A percentile compares a stretch with the other conserved stretches of the same genome.
These are phyloP conservation scores for Fissipunctia ypsillon DNA, from an alignment of 2,888 invertebrate species.

Conservation along the genomic window DNA sequence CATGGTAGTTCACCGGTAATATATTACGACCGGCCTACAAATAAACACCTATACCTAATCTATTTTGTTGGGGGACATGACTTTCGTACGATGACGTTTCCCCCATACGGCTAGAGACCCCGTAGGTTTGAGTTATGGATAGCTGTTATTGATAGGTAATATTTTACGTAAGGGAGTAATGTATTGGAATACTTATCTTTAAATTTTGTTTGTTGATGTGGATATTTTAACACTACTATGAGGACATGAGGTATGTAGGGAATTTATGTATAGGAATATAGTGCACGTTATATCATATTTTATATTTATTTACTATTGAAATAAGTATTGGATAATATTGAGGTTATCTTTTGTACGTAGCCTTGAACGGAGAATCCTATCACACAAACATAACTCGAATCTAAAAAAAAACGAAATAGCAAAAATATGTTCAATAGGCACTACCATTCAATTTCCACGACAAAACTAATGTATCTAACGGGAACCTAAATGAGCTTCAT, in stretches of 20 bases:
- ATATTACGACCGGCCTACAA: conserved; percentile 60
- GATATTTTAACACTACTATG: conserved; percentile 23
- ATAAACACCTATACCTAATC: conserved; percentile 66
- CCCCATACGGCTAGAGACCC: conserved; percentile 47
- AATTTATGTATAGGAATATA: neutral
- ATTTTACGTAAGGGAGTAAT: conserved; percentile 52
- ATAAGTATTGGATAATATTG: neutral
- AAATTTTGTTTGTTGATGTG: conserved; percentile 37
- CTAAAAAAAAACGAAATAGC: conserved; percentile 16
- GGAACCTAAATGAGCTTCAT: conserved; percentile 68
- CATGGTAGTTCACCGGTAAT: conserved; percentile 61
- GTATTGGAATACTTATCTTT: conserved; percentile 61
- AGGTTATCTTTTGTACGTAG: neutral
- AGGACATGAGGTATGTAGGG: neutral
- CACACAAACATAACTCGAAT: conserved; percentile 18
- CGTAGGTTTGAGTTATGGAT: conserved; percentile 54
- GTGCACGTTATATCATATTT: neutral
- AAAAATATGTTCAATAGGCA: conserved; percentile 42
- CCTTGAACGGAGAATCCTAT: conserved; percentile 1
- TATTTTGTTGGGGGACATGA: conserved; percentile 64
- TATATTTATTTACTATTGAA: neutral
- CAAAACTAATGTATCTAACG: conserved; percentile 66
- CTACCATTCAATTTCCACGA: conserved; percentile 48
- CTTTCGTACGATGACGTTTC: conserved; percentile 57
- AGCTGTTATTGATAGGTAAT: conserved; percentile 58